Evolutionary conservation across 2,797 vertebrate species (phyloP).

Genomic region (Cirrhinus molitorella): DNA sequence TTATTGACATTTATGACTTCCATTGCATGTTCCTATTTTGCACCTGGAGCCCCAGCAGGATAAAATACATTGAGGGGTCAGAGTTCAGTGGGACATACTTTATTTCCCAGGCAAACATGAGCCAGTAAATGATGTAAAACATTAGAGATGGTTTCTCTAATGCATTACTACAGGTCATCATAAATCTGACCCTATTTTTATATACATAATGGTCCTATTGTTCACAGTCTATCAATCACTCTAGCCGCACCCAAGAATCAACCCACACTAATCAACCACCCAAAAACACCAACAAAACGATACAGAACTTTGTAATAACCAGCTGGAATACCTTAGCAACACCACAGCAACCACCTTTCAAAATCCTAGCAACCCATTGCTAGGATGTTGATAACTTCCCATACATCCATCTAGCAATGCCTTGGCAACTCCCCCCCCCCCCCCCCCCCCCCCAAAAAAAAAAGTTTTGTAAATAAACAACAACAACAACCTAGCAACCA

Average conservation of each 20-base stretch:
- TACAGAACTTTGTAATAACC: not conserved
- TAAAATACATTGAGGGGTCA: slow-evolving; percentile 37
- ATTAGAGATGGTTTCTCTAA: not conserved
- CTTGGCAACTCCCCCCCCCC: no score
- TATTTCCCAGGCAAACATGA: slow-evolving; percentile 11
- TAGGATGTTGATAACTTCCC: no score
- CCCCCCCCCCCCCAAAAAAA: no score
- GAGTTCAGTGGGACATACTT: slow-evolving; percentile 28
- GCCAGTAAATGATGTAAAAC: slow-evolving; percentile 14
- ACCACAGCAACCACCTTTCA: no score
- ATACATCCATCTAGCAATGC: no score
- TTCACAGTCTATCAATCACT: not conserved
- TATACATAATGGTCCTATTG: not conserved
- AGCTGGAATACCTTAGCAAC: not conserved
- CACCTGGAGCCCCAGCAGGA: slow-evolving; percentile 7
- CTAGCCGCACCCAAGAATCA: not conserved
- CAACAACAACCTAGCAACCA: no score
- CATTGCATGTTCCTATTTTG: slow-evolving; percentile 19
- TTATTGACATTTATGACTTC: not conserved
- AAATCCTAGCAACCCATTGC: not conserved
- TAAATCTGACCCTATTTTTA: not conserved
- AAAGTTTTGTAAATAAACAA: no score
- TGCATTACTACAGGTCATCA: not conserved
- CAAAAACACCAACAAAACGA: not conserved
- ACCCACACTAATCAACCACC: not conserved